Evolutionary conservation across 2,797 vertebrate genomes (phyloP).

Genomic region (Rhincodon typus): DNA sequence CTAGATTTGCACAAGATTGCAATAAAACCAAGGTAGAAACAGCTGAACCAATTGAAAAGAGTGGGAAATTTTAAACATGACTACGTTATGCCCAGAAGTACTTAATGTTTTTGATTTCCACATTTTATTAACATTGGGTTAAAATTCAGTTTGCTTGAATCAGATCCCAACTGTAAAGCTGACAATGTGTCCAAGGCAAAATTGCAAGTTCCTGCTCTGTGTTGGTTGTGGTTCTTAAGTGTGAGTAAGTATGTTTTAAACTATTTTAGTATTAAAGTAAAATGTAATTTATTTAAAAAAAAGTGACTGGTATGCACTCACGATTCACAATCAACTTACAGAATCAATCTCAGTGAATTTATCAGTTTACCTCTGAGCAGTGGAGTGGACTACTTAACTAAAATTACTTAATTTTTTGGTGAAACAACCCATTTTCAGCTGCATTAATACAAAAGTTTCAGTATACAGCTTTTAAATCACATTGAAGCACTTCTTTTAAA

Average conservation of each 20-base stretch:
- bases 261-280: neutral
- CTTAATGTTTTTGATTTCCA: too few species aligned
- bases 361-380: neutral
- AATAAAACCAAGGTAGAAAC: neutral
- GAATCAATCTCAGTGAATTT: neutral
- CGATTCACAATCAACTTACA: neutral
- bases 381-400: neutral
- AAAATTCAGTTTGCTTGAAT: too few species aligned
- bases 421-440: neutral
- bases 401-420: neutral
- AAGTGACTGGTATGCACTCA: neutral
- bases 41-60: too few species aligned
- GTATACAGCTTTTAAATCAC: neutral
- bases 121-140: too few species aligned
- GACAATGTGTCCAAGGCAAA: too few species aligned
- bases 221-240: neutral
- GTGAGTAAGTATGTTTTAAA: neutral
- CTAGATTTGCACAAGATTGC: too few species aligned
- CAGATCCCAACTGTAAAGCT: too few species aligned
- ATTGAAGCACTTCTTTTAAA: neutral
- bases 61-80: too few species aligned
- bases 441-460: neutral
- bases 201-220: neutral
- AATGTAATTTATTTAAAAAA: neutral
- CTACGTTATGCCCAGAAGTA: too few species aligned